Base-by-base conservation (phyloP, 2,797 vertebrate genomes). In the Threskiornis aethiopicus region DNA sequence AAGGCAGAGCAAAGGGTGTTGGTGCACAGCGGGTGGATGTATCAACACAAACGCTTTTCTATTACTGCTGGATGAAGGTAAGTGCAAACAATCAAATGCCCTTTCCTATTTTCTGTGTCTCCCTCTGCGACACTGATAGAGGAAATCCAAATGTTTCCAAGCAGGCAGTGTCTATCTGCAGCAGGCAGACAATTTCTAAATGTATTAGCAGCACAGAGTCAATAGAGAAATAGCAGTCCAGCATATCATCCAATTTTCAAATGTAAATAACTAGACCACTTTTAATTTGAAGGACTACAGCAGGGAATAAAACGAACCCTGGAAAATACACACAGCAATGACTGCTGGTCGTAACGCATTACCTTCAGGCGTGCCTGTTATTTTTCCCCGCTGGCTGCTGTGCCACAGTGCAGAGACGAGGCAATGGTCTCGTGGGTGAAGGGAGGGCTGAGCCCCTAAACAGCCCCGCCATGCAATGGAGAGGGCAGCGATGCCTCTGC, bases 231-330 rank as follows among this genome's bases (percentile, higher is more conserved):
- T 90, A 90, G 88, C 92, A 94, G 96, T 22, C 95, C 96, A 95
- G 93, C 91, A 83, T 80, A 93, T 96, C 90, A 96, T 95, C 94
- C 95, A 97, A 94, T 97, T 96, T 97, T 92, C 93, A 95, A 93
- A 97, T 96, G 94, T 97, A 97, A 97, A 97, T 97, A 97, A 93
- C 88, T 33, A 73, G 94, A 67, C 94, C 46, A 31, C 92, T 94
- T 92, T 93, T 96, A 96, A 94, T 96, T 96, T 90, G 86, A 95
- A 87, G 84, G 59, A 52, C 78, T 85, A 54, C 94, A 90, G 87
- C 78, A 71, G 95, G 95, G 95, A 95, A 94, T 96, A 95, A 83
- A 96, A 86, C 0, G 4, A 92, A 66, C 64, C 86, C 84, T 54
- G 90, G 73, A 92, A 96, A 90, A 73, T n/a, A 77, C 86, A 92